Base-by-base conservation (phyloP, 2,888 invertebrate genomes). In the Archips crataeganus region DNA sequence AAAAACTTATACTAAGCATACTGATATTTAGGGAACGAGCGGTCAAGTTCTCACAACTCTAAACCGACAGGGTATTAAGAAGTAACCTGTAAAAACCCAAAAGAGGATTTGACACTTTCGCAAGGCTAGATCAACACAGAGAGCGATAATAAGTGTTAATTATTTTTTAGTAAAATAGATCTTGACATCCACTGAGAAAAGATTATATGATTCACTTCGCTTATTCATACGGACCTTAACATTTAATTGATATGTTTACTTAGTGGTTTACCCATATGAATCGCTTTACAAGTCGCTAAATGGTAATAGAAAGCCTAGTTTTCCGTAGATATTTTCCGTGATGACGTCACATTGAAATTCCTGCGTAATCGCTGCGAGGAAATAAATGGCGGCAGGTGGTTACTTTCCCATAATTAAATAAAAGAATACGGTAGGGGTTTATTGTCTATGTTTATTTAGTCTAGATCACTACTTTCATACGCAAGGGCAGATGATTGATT, bases 201-300 rank as follows among this genome's bases (percentile, higher is more conserved):
- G n/a, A 2, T 45, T 59, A 59, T 39, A 36, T 70, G 62, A 70
- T 51, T 70, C 51, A 70, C 51, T 2, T 70, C 5, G 36, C 39
- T 23, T 39, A 54, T 11, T 61, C 61, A 61, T 11, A 9, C 32
- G 39, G 70, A 57, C 54, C 34, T 45, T 57, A 57, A 36, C n/a
- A n/a, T 36, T 51, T 51, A 65, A 51, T 65, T 65, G 36, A 36
- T 5, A 5, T 62, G 42, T 59, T 60, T 60, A 60, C 62, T 13
- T 47, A 32, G 13, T 23, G 32, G 47, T 63, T 63, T 47, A 47
- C 47, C 32, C 45, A 23, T 45, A 47, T 4, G 6, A 23, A 23
- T 23, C 10, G 47, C 15, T 15, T 15, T 51, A 51, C 15, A 51
- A n/a, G 9, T 23, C 9, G 23, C 23, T n/a, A 23, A 69, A 36